phyloP scores from a whole-genome alignment of 1,140 invertebrate genomes.

The Cyrtorhinus lividipennis region DNA sequence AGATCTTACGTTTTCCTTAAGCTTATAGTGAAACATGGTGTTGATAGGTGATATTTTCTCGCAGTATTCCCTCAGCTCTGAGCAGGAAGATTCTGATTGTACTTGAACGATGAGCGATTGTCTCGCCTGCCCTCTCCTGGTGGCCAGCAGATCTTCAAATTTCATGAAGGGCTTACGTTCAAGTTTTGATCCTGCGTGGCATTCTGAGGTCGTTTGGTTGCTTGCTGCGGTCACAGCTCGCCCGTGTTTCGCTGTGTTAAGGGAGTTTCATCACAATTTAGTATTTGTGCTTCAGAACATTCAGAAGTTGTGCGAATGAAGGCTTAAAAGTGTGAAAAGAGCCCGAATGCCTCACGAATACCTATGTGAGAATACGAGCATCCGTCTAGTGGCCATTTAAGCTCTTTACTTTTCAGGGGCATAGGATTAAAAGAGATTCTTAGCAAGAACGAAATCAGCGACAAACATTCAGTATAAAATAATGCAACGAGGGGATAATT shows the following conservation, averaged over 20 bases:
- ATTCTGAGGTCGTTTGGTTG: background rate
- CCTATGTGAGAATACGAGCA: background rate
- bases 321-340: too few species aligned
- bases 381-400: background rate
- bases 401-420: background rate
- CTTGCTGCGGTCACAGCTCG: background rate
- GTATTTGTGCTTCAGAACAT: too few species aligned
- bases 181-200: background rate
- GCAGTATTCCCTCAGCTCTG: slow-evolving; percentile 26
- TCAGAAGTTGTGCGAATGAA: too few species aligned
- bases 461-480: background rate
- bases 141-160: slow-evolving; percentile 29
- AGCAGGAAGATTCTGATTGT: slow-evolving; percentile 26
- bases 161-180: slow-evolving; percentile 10
- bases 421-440: background rate
- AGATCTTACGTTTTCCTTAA: slow-evolving; percentile 21
- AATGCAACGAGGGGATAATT: background rate
- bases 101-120: slow-evolving; percentile 34
- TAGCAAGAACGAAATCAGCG: background rate
- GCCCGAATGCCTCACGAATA: too few species aligned
- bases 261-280: background rate
- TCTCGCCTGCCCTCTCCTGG: slow-evolving; percentile 38
- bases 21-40: slow-evolving; percentile 27
- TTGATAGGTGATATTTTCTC: slow-evolving; percentile 26
- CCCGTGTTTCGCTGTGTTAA: background rate